Base-by-base conservation (phyloP, 2,888 invertebrate species). In the Drosophila fungiperda region DNA sequence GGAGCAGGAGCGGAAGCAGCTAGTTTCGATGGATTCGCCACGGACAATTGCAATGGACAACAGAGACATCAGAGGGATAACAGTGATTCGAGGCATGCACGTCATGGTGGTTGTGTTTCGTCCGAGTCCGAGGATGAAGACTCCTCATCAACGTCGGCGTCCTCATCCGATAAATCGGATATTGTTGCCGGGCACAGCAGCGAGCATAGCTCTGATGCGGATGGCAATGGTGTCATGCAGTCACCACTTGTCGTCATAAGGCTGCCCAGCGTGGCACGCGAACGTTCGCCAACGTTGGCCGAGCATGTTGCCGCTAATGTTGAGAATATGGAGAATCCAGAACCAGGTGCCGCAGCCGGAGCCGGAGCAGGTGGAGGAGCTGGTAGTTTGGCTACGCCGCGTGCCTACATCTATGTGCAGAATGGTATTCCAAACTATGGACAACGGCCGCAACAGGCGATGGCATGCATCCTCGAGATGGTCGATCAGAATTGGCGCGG, bases 61-160 rank as follows among this genome's bases (percentile, higher is more conserved):
- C 69, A 71, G 73, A 73, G 62, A 54, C 67, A 64, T n/a, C 42
- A 33, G 35, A 15, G 53, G 15, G 49, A 49, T n/a, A 49, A 8
- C 36, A 50, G 6, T 17, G 63, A 63, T 23, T 36, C 17, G 1
- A 63, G 42, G 6, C 48, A 59, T 29, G 23, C 52, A 1, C 65
- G 65, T 11, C 63, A 53, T 11, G 26, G 52, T 33, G 57, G 45
- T 1, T 52, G 68, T n/a, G 42, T 42, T 7, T 75, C 52, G 7
- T 76, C 82, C 4, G 86, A 88, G 9, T 78, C 82, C 3, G 86
- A 83, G 32, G 82, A 85, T 54, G 86, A 85, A 48, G 86, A 76
- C 32, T 76, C 77, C 8, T 80, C 87, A 7, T 79, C 88, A 3
- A 83, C 78, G 7, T 77, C 83, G 4, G 75, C 76, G 23, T 78